These are phyloP conservation scores for Xyliphius kryptos DNA, from an alignment of 2,113 vertebrate species.

Conservation along the genomic window DNA sequence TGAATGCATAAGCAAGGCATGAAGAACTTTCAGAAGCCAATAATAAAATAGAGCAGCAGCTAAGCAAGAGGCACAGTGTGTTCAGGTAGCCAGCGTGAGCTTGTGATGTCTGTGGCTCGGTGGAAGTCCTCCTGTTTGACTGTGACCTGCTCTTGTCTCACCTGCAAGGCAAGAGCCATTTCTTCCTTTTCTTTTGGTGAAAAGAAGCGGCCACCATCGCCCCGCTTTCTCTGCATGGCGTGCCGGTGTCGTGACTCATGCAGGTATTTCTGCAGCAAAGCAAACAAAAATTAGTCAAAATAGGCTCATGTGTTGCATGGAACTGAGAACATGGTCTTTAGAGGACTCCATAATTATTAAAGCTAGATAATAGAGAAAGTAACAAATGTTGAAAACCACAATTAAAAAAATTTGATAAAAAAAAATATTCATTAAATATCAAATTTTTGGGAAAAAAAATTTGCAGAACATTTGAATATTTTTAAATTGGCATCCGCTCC, in stretches of 20 bases:
- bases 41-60: conserved; percentile 10
- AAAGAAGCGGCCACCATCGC: conserved; percentile 93
- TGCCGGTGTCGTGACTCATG: conserved; percentile 94
- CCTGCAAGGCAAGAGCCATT: conserved; percentile 76
- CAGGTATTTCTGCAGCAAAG: conserved; percentile 83
- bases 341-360: no score
- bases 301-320: no score
- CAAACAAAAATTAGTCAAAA: not conserved
- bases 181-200: conserved; percentile 94
- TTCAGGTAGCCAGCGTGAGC: conserved; percentile 33
- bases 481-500: no score
- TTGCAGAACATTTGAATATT: no score
- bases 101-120: conserved; percentile 25
- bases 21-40: conserved; percentile 9
- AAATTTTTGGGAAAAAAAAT: no score
- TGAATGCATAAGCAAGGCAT: conserved; percentile 8
- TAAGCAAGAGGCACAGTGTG: conserved; percentile 31
- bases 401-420: no score
- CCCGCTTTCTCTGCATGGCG: conserved; percentile 92
- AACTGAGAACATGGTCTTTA: no score
- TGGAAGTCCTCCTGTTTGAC: conserved; percentile 40
- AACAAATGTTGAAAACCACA: no score
- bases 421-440: no score
- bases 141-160: conserved; percentile 42
- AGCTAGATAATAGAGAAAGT: no score